A percentile compares a stretch with the other conserved stretches of the same genome.
Conservation (phyloP, 2,888 invertebrate species). For the Macaria notata region DNA sequence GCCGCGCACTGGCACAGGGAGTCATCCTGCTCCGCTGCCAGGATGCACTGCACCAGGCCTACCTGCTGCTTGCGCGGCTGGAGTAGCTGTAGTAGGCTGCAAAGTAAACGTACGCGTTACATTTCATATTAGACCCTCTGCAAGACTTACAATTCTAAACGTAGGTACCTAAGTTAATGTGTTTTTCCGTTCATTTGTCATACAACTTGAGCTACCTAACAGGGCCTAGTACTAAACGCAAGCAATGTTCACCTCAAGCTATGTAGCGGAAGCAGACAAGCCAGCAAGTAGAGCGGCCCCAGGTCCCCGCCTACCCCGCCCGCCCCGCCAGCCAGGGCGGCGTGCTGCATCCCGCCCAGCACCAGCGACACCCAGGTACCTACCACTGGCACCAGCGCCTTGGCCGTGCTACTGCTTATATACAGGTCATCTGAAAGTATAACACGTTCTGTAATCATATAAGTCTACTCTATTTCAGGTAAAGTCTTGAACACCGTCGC, state of each 20-base stretch:
- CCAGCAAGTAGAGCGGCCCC: slow-evolving; percentile 59
- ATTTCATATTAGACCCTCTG: too few relatives aligned
- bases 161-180: too few relatives aligned
- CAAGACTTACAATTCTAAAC: too few relatives aligned
- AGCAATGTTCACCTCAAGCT: slow-evolving; percentile 63
- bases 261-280: slow-evolving; percentile 61
- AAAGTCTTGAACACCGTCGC: too few relatives aligned
- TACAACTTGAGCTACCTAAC: too few relatives aligned
- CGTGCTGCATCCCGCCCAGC: slow-evolving; percentile 56
- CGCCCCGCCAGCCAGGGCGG: slow-evolving; percentile 54
- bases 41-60: slow-evolving; percentile 62
- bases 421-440: slow-evolving; percentile 11
- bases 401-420: slow-evolving; percentile 49
- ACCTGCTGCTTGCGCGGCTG: slow-evolving; percentile 43
- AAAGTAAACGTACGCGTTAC: too few relatives aligned
- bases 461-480: too few relatives aligned
- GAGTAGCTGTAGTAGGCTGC: slow-evolving; percentile 54
- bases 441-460: too few relatives aligned
- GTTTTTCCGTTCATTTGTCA: too few relatives aligned
- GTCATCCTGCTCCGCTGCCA: slow-evolving; percentile 60
- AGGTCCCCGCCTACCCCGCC: slow-evolving; percentile 5
- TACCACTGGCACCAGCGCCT: slow-evolving; percentile 51
- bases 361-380: slow-evolving; percentile 61
- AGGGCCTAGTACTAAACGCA: too few relatives aligned
- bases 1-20: slow-evolving; percentile 45